Evolutionary conservation across 2,113 vertebrate species (phyloP).

Genomic region (Ciconia maguari): DNA sequence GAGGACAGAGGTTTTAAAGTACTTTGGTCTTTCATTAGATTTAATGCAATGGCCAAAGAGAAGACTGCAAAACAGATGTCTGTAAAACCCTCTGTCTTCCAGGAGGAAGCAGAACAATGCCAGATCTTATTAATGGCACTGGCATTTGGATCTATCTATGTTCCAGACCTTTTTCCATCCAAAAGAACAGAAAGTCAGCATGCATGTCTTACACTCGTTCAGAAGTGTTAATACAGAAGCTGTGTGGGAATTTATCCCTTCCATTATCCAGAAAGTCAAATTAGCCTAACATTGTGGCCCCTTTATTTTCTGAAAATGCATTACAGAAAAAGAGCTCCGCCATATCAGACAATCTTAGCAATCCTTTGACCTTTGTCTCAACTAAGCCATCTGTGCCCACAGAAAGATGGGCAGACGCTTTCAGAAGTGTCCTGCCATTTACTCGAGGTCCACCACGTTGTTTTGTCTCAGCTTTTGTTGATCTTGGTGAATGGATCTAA

Average conservation of each 20-base stretch:
- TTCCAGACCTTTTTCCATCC: not conserved
- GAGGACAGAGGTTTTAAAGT: not conserved
- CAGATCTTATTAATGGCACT: not conserved
- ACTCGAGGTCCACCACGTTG: not conserved
- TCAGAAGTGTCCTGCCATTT: not conserved
- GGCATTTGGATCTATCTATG: not conserved
- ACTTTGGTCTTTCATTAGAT: not conserved
- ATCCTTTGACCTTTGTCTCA: not conserved
- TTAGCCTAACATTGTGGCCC: not conserved
- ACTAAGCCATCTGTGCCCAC: not conserved
- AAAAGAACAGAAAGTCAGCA: not conserved
- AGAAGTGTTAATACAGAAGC: not conserved
- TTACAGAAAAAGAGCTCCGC: not conserved
- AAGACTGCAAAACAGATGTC: not conserved
- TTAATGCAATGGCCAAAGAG: not conserved
- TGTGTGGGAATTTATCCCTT: not conserved
- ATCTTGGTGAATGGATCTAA: not conserved
- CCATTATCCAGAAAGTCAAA: not conserved
- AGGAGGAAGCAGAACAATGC: not conserved
- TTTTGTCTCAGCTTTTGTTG: not conserved
- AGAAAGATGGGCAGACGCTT: not conserved
- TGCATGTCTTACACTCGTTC: not conserved
- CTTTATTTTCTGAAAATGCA: not conserved
- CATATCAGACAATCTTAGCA: not conserved
- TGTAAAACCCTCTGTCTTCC: not conserved